Evolutionary conservation across 2,113 vertebrate genomes (phyloP).

Genomic region (Eublepharis macularius): DNA sequence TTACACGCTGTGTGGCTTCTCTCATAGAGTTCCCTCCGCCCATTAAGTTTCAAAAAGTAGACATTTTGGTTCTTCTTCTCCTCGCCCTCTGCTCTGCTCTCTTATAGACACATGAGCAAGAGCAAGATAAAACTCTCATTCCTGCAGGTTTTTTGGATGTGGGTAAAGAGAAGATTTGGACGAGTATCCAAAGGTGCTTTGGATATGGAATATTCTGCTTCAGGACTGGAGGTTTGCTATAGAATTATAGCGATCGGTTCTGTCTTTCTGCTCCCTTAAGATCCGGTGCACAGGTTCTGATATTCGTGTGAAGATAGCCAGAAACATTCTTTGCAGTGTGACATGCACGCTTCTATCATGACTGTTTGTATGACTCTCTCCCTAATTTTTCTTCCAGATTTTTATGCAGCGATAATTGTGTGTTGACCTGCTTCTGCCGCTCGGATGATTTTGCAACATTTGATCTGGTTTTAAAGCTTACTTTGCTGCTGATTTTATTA

Average conservation of each 20-base stretch:
- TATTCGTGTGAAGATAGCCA: too few species aligned
- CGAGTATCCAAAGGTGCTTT: background rate
- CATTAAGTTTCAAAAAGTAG: background rate
- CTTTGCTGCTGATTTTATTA: too few species aligned
- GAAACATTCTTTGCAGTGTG: too few species aligned
- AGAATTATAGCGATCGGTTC: background rate
- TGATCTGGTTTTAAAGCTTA: too few species aligned
- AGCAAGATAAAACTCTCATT: background rate
- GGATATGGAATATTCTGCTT: background rate
- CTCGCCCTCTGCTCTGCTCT: background rate
- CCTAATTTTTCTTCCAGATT: too few species aligned
- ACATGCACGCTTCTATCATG: too few species aligned
- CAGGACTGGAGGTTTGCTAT: background rate
- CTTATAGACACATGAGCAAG: background rate
- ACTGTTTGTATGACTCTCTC: too few species aligned
- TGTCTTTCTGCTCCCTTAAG: background rate
- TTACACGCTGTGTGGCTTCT: slow-evolving; percentile 21
- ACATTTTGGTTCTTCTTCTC: background rate
- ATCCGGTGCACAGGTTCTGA: background rate
- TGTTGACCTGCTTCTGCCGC: too few species aligned
- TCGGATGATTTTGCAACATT: too few species aligned
- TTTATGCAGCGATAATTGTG: too few species aligned
- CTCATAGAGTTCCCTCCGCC: background rate
- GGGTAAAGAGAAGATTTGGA: background rate
- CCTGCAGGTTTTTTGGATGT: background rate